Base-by-base conservation (phyloP, 1,140 invertebrate species). In the Heliconius melpomene region DNA sequence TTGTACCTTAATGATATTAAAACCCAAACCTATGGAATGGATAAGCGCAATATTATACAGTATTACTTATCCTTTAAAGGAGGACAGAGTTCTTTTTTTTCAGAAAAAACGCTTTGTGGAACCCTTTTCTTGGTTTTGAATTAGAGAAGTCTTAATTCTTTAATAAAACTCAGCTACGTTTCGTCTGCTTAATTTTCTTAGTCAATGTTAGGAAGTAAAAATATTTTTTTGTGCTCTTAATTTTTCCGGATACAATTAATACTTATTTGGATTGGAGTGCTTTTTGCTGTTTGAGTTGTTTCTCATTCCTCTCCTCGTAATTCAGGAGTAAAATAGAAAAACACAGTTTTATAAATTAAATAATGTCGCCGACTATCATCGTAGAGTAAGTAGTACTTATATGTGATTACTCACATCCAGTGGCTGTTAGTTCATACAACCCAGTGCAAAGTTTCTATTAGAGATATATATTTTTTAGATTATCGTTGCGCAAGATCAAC, bases 1-100 rank as follows among this genome's bases (percentile, higher is more conserved):
- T 91, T 91, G 88, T 91, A 83, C 76, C 83, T 82, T 91, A 91
- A 90, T 88, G 88, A 88, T 86, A 88, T 91, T 90, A 89, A 85
- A 83, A 85, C 83, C 83, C 84, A 82, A 82, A 85, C 83, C 82
- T 79, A 86, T 83, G 82, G 81, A 91, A 87, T 86, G 88, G 86
- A 88, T 87, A 87, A 86, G 83, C 86, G 84, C 83, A 83, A 88
- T 88, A 87, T 71, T 75, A 52, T 72, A 66, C 54, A 54, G 32
- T 75, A 79, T 60, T 88, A 87, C 84, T 86, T 86, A 86, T 89
- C 86, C 83, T 79, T 72, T 87, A 9, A 89, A 86, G 82, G 79
- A 84, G 85, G 79, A 83, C 78, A 77, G 80, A 84, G 82, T 78
- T 83, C 78, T 26, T 74, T 32, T 81, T 71, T 77, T 78, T 2